These are phyloP conservation scores for Sebastes alutus DNA, from an alignment of 2,797 vertebrate genomes.

Conservation along the genomic window DNA sequence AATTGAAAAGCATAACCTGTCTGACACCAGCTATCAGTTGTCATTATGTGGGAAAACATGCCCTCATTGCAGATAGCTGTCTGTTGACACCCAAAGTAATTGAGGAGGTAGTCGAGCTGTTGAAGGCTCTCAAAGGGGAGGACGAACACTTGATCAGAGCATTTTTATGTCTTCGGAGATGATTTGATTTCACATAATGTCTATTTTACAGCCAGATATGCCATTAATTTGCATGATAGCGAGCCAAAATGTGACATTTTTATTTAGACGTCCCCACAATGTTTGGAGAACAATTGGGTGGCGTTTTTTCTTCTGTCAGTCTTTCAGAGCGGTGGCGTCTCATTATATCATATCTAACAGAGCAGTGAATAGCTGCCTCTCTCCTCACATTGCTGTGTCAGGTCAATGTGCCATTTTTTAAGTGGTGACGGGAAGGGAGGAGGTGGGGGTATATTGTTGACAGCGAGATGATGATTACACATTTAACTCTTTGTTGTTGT, in stretches of 20 bases:
- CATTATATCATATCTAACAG: constrained; percentile 85
- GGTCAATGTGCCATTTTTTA: constrained; percentile 83
- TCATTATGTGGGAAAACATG: constrained; percentile 84
- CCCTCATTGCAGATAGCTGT: constrained; percentile 81
- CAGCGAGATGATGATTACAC: constrained; percentile 72
- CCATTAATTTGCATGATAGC: constrained; percentile 85
- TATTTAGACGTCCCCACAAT: constrained; percentile 79
- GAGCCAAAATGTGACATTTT: constrained; percentile 84
- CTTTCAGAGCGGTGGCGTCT: constrained; percentile 73
- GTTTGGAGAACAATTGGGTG: constrained; percentile 83
- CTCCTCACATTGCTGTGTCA: constrained; percentile 77
- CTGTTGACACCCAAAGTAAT: constrained; percentile 86
- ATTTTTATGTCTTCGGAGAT: constrained; percentile 83
- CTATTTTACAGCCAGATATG: constrained; percentile 82
- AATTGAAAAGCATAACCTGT: constrained; percentile 87
- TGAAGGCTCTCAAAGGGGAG: constrained; percentile 78
- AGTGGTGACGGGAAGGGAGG: constrained; percentile 65
- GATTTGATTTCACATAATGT: constrained; percentile 87
- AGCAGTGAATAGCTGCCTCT: constrained; percentile 78
- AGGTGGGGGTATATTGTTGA: constrained; percentile 60
- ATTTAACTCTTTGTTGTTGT: constrained; percentile 75
- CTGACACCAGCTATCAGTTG: constrained; percentile 86
- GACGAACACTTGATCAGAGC: constrained; percentile 84
- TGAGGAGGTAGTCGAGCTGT: constrained; percentile 81
- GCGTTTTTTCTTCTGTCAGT: constrained; percentile 83